A percentile compares a stretch with the other conserved stretches of the same genome.
These are phyloP conservation scores for Tortrix viridana DNA, from an alignment of 2,888 invertebrate species.

Conservation along the genomic window DNA sequence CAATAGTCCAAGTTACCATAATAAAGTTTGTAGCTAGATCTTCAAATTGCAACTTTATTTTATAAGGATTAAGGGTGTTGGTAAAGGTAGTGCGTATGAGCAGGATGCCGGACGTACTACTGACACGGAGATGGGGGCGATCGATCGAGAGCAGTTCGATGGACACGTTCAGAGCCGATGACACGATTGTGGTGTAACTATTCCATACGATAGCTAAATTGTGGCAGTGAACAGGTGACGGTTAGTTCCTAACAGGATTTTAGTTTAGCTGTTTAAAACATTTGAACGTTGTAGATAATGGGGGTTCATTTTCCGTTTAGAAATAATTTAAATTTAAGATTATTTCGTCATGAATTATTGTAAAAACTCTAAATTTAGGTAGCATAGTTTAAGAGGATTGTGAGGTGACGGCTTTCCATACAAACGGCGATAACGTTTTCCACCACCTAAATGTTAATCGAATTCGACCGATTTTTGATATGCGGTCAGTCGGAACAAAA, in stretches of 20 bases:
- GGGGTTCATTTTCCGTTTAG: neutral
- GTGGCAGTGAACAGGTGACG: neutral
- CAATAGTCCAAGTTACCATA: neutral
- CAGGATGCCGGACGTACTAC: conserved; percentile 29
- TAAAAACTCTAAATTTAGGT: too few relatives aligned
- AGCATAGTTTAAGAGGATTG: too few relatives aligned
- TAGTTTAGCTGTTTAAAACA: neutral
- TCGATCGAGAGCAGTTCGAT: conserved; percentile 28
- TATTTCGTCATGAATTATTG: too few relatives aligned
- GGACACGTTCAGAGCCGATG: neutral
- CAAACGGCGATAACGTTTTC: too few relatives aligned
- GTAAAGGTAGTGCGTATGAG: neutral
- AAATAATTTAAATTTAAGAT: too few relatives aligned
- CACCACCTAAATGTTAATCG: too few relatives aligned
- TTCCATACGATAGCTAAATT: too few relatives aligned
- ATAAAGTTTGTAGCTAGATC: neutral
- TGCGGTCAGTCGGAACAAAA: too few relatives aligned
- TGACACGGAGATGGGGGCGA: conserved; percentile 29
- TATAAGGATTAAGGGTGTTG: neutral
- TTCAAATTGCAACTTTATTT: neutral
- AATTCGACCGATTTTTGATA: too few relatives aligned
- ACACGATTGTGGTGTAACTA: too few relatives aligned
- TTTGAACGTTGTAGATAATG: neutral
- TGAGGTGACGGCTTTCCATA: too few relatives aligned
- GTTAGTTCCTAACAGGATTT: conserved; percentile 24